Percentiles rank a stretch among this genome's conserved stretches.
Conservation (phyloP, 2,113 vertebrate species). For the Campylomormyrus tamandua region DNA sequence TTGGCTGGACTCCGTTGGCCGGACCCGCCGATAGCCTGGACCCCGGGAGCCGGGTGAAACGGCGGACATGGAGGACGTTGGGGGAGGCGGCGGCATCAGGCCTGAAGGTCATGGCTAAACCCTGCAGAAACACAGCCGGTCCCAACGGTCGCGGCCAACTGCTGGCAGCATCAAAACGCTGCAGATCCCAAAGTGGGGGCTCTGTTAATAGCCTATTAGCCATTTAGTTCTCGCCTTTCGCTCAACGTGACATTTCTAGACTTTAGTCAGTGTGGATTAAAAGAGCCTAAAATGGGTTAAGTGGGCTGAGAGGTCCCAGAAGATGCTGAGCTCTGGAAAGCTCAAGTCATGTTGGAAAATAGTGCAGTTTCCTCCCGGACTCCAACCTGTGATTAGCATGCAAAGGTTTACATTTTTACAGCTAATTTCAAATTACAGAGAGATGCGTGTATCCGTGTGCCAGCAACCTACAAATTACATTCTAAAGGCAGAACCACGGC, state of each 20-base stretch:
- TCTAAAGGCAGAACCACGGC: slow-evolving; percentile 39
- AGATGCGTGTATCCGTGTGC: slow-evolving; percentile 30
- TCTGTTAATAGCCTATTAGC: neutral
- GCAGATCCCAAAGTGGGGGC: neutral
- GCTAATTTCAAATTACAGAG: slow-evolving; percentile 48
- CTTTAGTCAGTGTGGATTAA: neutral
- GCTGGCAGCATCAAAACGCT: neutral
- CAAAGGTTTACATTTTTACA: slow-evolving; percentile 31
- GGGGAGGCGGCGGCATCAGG: neutral
- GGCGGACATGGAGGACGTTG: neutral
- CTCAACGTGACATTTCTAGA: neutral
- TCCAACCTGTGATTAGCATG: slow-evolving; percentile 28
- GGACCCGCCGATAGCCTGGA: neutral
- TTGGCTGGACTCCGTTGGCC: neutral
- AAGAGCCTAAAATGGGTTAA: slow-evolving; percentile 9
- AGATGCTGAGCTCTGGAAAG: neutral
- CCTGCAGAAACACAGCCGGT: neutral
- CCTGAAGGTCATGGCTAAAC: neutral
- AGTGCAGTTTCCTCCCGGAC: neutral
- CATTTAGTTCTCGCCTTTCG: neutral
- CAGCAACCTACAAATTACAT: slow-evolving; percentile 37
- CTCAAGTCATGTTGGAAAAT: neutral
- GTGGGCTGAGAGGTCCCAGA: neutral
- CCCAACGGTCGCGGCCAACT: neutral
- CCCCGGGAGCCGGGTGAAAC: neutral